Percentiles rank a stretch among this genome's conserved stretches.
phyloP scores from a whole-genome alignment of 2,113 vertebrate genomes.

The Salminus brasiliensis region DNA sequence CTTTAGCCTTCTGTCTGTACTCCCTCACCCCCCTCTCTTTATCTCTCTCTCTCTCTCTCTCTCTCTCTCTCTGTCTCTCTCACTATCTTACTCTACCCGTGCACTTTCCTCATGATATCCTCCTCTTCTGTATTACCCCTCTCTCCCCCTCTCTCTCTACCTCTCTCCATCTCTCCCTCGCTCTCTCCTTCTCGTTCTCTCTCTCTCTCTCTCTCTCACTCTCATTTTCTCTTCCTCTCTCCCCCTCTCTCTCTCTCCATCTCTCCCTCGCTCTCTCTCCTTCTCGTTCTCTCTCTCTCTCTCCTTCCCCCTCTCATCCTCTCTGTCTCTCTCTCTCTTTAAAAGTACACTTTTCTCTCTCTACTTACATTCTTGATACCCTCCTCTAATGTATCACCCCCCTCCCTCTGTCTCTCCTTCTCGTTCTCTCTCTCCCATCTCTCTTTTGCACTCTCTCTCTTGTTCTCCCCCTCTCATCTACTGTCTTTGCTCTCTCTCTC shows the following conservation, averaged over 20 bases:
- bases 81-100: too few species aligned
- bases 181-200: too few species aligned
- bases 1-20: background rate
- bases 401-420: background rate
- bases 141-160: conserved; percentile 17
- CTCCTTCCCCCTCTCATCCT: too few species aligned
- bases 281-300: background rate
- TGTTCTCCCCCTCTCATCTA: too few species aligned
- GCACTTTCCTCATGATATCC: background rate
- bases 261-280: background rate
- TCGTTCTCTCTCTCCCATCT: background rate
- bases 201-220: conserved; percentile 24
- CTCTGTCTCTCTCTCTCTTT: too few species aligned
- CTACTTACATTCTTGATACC: background rate
- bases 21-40: conserved; percentile 2
- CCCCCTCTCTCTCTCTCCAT: background rate
- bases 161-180: conserved; percentile 6
- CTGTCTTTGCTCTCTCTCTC: background rate
- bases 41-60: conserved; percentile 2
- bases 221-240: background rate
- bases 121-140: background rate
- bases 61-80: conserved; percentile 20
- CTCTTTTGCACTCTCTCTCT: background rate
- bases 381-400: too few species aligned
- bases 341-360: conserved; percentile 4